Evolutionary conservation across 2,797 vertebrate genomes (phyloP).

Genomic region (Cryptoprocta ferox): DNA sequence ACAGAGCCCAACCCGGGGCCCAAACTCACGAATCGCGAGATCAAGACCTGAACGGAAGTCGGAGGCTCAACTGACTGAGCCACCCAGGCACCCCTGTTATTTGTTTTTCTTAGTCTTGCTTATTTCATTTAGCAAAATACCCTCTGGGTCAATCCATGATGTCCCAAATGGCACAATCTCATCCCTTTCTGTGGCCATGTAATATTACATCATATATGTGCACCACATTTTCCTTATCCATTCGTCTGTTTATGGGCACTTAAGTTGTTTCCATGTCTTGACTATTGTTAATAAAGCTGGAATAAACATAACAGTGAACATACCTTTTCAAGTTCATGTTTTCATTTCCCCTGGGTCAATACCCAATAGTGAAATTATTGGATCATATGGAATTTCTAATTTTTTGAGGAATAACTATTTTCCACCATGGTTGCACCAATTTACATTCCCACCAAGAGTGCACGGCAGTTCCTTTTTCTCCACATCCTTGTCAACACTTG

Average conservation of each 20-base stretch:
- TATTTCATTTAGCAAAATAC: neutral
- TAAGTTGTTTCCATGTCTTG: neutral
- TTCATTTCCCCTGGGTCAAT: neutral
- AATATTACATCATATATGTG: no score
- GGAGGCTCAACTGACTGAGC: no score
- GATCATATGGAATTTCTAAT: neutral
- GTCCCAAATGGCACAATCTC: neutral
- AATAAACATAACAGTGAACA: no score
- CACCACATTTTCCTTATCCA: neutral
- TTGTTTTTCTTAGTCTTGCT: neutral
- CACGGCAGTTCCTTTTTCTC: neutral
- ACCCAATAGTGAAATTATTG: neutral
- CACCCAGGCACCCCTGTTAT: no score
- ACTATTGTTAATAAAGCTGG: neutral
- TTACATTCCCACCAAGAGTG: neutral
- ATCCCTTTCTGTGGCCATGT: neutral
- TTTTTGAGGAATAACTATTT: neutral
- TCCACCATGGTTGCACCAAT: neutral
- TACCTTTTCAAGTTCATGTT: neutral
- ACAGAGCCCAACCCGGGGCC: accelerated
- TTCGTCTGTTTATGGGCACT: neutral
- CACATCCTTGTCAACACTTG: neutral
- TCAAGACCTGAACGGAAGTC: no score
- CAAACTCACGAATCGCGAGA: accelerated
- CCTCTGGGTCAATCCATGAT: neutral